These are phyloP conservation scores for Rhynchopsitta pachyrhyncha DNA, from an alignment of 2,113 vertebrate genomes.

Conservation along the genomic window DNA sequence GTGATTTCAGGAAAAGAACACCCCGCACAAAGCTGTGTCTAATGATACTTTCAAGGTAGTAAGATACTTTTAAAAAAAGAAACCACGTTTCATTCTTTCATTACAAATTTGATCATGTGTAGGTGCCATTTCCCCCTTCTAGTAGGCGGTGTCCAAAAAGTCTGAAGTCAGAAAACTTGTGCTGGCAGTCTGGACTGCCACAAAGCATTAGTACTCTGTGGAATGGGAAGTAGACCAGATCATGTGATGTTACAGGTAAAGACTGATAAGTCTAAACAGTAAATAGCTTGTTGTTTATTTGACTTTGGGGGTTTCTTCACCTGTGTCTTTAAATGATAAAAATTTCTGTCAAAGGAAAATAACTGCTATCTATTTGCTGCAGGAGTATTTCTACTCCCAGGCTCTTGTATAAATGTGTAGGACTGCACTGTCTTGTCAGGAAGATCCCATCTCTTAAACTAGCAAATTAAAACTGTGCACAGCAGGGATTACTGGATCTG, in stretches of 20 bases:
- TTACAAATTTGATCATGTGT: neutral
- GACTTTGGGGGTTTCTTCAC: neutral
- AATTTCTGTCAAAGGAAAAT: neutral
- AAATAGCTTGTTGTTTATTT: slow-evolving; percentile 51
- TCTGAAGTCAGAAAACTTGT: neutral
- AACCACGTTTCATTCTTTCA: neutral
- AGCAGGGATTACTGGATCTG: neutral
- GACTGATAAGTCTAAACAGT: slow-evolving; percentile 15
- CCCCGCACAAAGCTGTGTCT: neutral
- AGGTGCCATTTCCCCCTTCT: neutral
- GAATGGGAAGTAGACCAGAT: neutral
- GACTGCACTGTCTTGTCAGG: neutral
- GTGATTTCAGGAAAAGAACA: neutral
- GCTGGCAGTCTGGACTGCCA: neutral
- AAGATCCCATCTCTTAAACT: neutral
- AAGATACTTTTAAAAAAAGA: neutral
- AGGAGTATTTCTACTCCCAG: slow-evolving; percentile 6
- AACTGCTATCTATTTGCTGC: slow-evolving; percentile 23
- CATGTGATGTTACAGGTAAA: neutral
- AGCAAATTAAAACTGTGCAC: neutral
- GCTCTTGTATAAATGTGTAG: neutral
- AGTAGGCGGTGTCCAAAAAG: neutral
- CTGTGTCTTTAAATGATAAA: slow-evolving; percentile 14
- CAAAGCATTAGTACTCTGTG: neutral
- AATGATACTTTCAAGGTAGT: neutral